Percentiles rank a stretch among this genome's conserved stretches.
Conservation (phyloP, 1,140 invertebrate species). For the Vanessa atalanta region DNA sequence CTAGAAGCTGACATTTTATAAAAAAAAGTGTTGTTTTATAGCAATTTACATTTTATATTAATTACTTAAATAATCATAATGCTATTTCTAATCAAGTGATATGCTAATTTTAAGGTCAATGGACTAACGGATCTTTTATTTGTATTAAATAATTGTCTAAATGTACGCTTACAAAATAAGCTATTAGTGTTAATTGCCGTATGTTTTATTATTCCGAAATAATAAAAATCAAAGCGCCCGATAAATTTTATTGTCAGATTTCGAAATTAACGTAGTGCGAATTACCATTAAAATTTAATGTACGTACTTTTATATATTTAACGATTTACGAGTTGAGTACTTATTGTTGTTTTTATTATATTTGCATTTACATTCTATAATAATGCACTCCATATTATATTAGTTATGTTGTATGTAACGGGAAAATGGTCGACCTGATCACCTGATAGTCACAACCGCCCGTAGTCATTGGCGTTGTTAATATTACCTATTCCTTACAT, state of each 20-base stretch:
- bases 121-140: background rate
- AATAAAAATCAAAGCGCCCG: slow-evolving; percentile 4
- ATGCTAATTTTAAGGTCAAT: background rate
- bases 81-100: too few relatives aligned
- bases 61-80: too few relatives aligned
- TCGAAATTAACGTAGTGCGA: background rate
- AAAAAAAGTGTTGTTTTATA: too few relatives aligned
- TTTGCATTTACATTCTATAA: too few relatives aligned
- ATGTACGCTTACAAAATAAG: background rate
- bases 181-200: background rate
- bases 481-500: too few relatives aligned
- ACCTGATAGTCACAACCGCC: too few relatives aligned
- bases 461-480: too few relatives aligned
- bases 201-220: background rate
- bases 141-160: background rate
- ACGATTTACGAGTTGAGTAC: background rate
- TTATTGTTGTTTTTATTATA: slow-evolving; percentile 10
- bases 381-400: too few relatives aligned
- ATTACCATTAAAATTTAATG: background rate
- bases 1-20: too few relatives aligned
- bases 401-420: too few relatives aligned
- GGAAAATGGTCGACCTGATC: too few relatives aligned
- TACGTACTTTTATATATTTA: background rate
- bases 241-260: background rate
- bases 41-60: too few relatives aligned